Evolutionary conservation across 2,113 vertebrate species (phyloP).

Genomic region (Chaetodon auriga): DNA sequence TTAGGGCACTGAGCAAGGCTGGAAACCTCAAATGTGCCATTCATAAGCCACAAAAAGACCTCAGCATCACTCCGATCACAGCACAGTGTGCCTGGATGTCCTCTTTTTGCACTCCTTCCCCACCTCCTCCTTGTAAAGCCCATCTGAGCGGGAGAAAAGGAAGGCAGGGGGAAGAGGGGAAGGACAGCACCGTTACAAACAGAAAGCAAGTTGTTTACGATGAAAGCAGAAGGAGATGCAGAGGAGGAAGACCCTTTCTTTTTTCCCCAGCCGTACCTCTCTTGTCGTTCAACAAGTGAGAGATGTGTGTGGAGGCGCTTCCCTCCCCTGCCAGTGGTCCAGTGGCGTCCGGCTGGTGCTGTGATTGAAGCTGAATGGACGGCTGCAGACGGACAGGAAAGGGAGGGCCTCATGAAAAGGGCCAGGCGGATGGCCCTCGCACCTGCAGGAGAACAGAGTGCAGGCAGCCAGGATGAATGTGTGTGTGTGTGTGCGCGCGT

Average conservation of each 20-base stretch:
- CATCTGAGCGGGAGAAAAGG: conserved; percentile 69
- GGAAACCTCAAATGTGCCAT: conserved; percentile 79
- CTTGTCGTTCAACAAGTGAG: conserved; percentile 69
- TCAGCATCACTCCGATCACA: conserved; percentile 53
- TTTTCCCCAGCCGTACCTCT: conserved; percentile 61
- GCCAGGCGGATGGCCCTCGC: conserved; percentile 87
- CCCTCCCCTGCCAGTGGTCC: conserved; percentile 87
- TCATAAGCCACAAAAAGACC: conserved; percentile 73
- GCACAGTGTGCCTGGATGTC: conserved; percentile 50
- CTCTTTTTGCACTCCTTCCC: conserved; percentile 37
- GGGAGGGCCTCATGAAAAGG: conserved; percentile 88
- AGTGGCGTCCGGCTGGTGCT: conserved; percentile 89
- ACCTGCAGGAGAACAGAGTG: conserved; percentile 86
- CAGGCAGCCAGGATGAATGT: conserved; percentile 83
- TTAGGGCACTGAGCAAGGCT: conserved; percentile 67
- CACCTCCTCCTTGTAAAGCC: conserved; percentile 48
- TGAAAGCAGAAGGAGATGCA: conserved; percentile 84
- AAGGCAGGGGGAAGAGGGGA: conserved; percentile 61
- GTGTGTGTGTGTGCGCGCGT: conserved; percentile 56
- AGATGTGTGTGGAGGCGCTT: conserved; percentile 89
- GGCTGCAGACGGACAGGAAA: conserved; percentile 92
- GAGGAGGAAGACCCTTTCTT: conserved; percentile 79
- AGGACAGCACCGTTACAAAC: conserved; percentile 76
- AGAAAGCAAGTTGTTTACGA: conserved; percentile 88
- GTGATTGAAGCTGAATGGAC: conserved; percentile 90